A percentile compares a stretch with the other conserved stretches of the same genome.
Conservation (phyloP, 2,797 vertebrate genomes). For the Phrynocephalus forsythii region DNA sequence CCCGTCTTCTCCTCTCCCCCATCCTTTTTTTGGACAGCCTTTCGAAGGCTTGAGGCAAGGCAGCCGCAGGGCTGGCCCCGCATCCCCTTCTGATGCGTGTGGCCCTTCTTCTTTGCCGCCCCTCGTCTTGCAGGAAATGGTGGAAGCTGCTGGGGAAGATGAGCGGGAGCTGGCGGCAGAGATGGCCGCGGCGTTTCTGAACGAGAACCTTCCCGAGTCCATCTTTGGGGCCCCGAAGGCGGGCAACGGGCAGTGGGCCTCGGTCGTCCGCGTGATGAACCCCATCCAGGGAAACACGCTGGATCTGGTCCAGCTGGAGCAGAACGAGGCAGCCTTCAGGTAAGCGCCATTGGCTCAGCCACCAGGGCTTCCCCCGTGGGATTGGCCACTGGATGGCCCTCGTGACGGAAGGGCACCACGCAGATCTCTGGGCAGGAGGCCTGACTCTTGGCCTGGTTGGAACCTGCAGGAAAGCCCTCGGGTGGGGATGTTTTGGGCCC, state of each 20-base stretch:
- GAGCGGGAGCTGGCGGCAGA: slow-evolving; percentile 96
- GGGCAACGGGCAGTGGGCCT: slow-evolving; percentile 97
- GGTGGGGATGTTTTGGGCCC: not conserved
- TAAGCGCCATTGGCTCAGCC: slow-evolving; percentile 65
- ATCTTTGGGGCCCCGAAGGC: slow-evolving; percentile 98
- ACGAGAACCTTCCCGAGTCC: slow-evolving; percentile 96
- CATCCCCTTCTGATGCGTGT: not conserved
- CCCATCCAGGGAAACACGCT: slow-evolving; percentile 95
- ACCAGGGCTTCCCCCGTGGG: too few species aligned
- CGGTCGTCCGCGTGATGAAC: slow-evolving; percentile 93
- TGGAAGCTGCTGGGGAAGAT: slow-evolving; percentile 97
- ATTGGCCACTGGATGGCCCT: too few species aligned
- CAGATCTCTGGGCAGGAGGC: too few species aligned
- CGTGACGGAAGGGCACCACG: too few species aligned
- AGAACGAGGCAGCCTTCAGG: slow-evolving; percentile 99
- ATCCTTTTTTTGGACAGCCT: not conserved
- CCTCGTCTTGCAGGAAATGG: slow-evolving; percentile 89
- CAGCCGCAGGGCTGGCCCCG: not conserved
- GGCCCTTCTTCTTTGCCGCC: not conserved
- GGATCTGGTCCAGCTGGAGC: slow-evolving; percentile 95
- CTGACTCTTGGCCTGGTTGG: too few species aligned
- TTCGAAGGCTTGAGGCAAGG: not conserved
- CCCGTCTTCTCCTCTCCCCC: too few species aligned
- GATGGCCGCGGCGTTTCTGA: slow-evolving; percentile 98
- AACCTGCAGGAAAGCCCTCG: too few species aligned